Percentiles rank a stretch among this genome's conserved stretches.
Evolutionary conservation across 2,888 invertebrate genomes (phyloP).

Genomic region (Ferdinandea cuprea): DNA sequence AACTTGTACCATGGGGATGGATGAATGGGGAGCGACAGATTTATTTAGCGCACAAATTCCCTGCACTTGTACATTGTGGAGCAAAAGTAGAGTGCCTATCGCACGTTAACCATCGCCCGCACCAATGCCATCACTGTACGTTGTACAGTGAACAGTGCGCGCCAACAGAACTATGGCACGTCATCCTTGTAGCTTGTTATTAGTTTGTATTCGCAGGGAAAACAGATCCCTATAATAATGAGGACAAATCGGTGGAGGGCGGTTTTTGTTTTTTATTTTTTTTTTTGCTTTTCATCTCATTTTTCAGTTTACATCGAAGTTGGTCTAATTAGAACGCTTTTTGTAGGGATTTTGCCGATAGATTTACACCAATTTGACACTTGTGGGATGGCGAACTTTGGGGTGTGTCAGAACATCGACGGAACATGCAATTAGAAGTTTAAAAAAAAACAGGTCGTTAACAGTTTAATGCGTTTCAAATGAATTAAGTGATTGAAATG

Average conservation of each 20-base stretch:
- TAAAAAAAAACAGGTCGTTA: background rate
- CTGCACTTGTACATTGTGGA: slow-evolving; percentile 27
- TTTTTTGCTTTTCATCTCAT: slow-evolving; percentile 6
- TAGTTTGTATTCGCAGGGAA: slow-evolving; percentile 39
- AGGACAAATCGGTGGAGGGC: background rate
- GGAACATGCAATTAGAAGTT: slow-evolving; percentile 32
- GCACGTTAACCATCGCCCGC: slow-evolving; percentile 16
- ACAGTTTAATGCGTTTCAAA: slow-evolving; percentile 13
- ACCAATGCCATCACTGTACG: background rate
- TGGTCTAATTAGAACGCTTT: slow-evolving; percentile 62
- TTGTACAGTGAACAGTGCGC: background rate
- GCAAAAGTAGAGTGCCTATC: slow-evolving; percentile 38
- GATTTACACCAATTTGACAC: slow-evolving; percentile 61
- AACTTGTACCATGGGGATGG: slow-evolving; percentile 54
- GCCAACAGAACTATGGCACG: slow-evolving; percentile 32
- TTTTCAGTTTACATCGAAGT: slow-evolving; percentile 55
- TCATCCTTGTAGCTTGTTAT: slow-evolving; percentile 50
- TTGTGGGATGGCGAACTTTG: slow-evolving; percentile 50
- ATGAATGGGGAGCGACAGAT: slow-evolving; percentile 66
- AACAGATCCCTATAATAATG: slow-evolving; percentile 52
- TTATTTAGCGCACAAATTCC: slow-evolving; percentile 69
- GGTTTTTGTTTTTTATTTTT: background rate
- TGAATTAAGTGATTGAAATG: slow-evolving; percentile 7
- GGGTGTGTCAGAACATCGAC: background rate
- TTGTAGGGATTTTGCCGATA: slow-evolving; percentile 32